phyloP scores from a whole-genome alignment of 2,797 vertebrate genomes.

The Clangula hyemalis region DNA sequence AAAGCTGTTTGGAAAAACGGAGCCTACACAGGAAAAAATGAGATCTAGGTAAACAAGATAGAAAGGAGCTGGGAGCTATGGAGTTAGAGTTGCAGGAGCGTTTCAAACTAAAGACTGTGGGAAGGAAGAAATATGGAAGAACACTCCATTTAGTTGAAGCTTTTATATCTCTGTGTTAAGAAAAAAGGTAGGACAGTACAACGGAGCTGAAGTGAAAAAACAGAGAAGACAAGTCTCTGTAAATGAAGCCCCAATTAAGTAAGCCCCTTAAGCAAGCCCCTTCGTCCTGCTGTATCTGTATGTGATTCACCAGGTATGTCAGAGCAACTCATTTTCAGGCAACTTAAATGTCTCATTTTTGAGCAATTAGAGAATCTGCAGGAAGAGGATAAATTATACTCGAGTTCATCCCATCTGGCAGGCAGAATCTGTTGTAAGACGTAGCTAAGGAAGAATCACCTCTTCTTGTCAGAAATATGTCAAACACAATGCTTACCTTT shows the following conservation, averaged over 20 bases:
- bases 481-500: background rate
- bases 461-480: background rate
- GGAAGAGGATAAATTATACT: background rate
- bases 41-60: background rate
- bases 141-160: background rate
- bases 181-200: background rate
- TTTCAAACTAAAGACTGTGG: background rate
- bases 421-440: background rate
- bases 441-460: background rate
- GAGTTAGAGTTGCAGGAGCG: background rate
- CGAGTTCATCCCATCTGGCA: background rate
- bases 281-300: no score
- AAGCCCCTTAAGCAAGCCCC: background rate
- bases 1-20: background rate
- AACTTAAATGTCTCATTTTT: background rate
- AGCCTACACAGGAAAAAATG: background rate
- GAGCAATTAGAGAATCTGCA: background rate
- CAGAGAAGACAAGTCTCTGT: background rate
- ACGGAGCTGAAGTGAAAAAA: background rate
- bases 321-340: background rate
- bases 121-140: background rate
- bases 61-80: background rate
- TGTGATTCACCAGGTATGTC: background rate
- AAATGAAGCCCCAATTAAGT: background rate
- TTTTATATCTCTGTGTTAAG: background rate